These are phyloP conservation scores for Electrona antarctica DNA, from an alignment of 2,113 vertebrate genomes.

Conservation along the genomic window DNA sequence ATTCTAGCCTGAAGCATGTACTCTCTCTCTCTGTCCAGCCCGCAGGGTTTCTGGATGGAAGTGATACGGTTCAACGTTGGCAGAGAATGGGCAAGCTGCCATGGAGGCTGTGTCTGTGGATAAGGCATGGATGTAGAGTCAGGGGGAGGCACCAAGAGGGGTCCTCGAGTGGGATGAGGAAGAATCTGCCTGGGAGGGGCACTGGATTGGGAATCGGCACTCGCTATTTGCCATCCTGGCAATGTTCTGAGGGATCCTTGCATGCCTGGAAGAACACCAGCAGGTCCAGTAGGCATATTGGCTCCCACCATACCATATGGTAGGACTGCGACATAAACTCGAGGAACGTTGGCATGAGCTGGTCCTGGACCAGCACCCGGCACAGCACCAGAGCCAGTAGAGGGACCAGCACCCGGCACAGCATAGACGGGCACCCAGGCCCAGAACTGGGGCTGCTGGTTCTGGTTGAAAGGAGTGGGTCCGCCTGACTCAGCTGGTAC, in stretches of 20 bases:
- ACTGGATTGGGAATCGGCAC: constrained; percentile 89
- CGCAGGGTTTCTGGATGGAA: constrained; percentile 94
- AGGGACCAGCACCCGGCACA: too few species aligned
- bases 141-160: constrained; percentile 88
- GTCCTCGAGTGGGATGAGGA: constrained; percentile 91
- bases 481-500: constrained; percentile 63
- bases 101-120: constrained; percentile 91
- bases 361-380: constrained; percentile 82
- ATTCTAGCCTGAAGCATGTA: constrained; percentile 96
- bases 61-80: constrained; percentile 95
- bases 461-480: constrained; percentile 94
- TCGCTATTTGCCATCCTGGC: constrained; percentile 95
- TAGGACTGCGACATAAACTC: background rate
- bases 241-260: constrained; percentile 93
- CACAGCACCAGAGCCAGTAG: constrained; percentile 72
- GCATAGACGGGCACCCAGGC: constrained; percentile 56
- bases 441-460: constrained; percentile 92
- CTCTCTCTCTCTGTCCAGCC: constrained; percentile 92
- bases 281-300: constrained; percentile 92
- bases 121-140: constrained; percentile 91
- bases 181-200: constrained; percentile 91
- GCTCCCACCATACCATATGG: constrained; percentile 87
- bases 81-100: constrained; percentile 88
- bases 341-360: constrained; percentile 85
- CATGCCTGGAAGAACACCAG: constrained; percentile 91